A percentile compares a stretch with the other conserved stretches of the same genome.
Conservation (phyloP, 2,113 vertebrate genomes). For the Catagonus wagneri region DNA sequence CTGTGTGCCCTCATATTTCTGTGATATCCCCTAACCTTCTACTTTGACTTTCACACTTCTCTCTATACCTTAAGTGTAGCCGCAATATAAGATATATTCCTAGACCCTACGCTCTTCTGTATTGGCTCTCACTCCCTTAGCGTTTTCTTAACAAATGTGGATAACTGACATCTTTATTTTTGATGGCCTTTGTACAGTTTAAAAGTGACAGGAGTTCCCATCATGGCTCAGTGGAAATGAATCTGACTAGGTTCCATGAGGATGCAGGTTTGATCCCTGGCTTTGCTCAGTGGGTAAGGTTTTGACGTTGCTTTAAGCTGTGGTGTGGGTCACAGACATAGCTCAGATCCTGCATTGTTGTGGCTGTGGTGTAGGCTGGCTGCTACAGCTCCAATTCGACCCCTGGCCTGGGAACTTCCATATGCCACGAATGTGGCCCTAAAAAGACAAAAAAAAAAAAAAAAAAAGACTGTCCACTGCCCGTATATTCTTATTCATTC, state of each 20-base stretch:
- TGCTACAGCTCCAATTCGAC: too few relatives aligned
- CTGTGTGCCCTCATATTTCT: background rate
- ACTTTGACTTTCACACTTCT: background rate
- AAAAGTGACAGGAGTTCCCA: background rate
- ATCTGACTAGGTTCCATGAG: too few relatives aligned
- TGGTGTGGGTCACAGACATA: too few relatives aligned
- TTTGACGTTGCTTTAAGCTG: too few relatives aligned
- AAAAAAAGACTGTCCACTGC: background rate
- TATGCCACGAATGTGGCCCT: too few relatives aligned
- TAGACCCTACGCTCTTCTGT: background rate
- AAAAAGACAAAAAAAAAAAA: too few relatives aligned
- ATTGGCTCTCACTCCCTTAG: background rate
- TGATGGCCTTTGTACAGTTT: background rate
- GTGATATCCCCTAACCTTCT: background rate
- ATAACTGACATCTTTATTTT: background rate
- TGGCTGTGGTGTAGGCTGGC: too few relatives aligned
- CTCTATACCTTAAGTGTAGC: background rate
- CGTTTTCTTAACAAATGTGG: background rate
- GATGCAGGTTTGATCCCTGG: too few relatives aligned
- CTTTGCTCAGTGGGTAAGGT: too few relatives aligned
- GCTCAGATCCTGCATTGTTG: too few relatives aligned
- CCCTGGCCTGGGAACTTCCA: too few relatives aligned
- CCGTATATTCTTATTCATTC: background rate
- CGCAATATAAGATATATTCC: background rate
- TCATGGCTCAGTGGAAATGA: too few relatives aligned